Evolutionary conservation across 1,140 invertebrate genomes (phyloP), one percentile per base, ranked within the genome.

Genomic region (Fopius arisanus): DNA sequence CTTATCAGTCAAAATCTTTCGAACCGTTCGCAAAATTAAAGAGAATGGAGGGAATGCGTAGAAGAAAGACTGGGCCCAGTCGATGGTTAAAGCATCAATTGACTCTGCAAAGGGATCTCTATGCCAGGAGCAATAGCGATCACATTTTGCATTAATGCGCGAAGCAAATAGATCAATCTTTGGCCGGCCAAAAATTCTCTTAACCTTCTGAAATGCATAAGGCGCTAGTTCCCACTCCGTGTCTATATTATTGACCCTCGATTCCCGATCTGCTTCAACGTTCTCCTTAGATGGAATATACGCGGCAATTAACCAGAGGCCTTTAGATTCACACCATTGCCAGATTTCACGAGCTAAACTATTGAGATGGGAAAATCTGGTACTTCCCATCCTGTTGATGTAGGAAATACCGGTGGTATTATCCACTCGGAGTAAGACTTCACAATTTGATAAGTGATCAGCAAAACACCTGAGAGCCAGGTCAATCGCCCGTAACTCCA

Each of bases 311-410:
- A 82, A 40, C 51, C 43, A 78, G n/a, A 81, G 19, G 12, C 77
- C 69, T n/a, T 37, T 66, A 9, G 16, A 21, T 70, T 82, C 79
- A 73, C 80, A 82, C 75, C 78, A 81, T n/a, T 78, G 54, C 79
- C 77, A 82, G 29, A 31, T 31, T 7, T 31, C 29, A 7, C 63
- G 65, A 33, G 78, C 7, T 6, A 81, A 9, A 19, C 68, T 40
- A 68, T 65, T 77, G 37, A 82, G 67, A 37, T 76, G 70, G 37
- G 72, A 72, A 41, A 70, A 79, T 40, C 74, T 77, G 7, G 79
- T 51, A 51, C 79, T 69, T 3, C 79, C 79, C 67, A 77, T 71
- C 37, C 67, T 40, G 66, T 80, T 79, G 12, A 77, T 77, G 66
- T 67, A 73, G 14, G 77, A 51, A 0, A 81, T 75, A 3, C 78